Evolutionary conservation across 2,888 invertebrate genomes (phyloP), one percentile per base, ranked within the genome.

Genomic region (Pseudoips prasinana): DNA sequence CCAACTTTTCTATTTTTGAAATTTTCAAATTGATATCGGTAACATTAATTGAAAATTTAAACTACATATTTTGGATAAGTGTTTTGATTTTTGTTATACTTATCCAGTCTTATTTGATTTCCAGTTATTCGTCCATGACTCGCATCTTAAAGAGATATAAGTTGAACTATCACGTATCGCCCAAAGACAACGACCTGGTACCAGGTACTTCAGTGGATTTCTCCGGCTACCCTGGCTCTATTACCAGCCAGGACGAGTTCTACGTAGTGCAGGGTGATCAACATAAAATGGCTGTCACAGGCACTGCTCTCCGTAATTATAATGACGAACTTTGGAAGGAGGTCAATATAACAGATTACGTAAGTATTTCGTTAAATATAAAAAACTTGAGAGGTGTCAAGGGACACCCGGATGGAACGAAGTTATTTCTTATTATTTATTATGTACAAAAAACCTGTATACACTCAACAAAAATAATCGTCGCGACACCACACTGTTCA

Each of bases 101-200:
- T n/a, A n/a, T n/a, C n/a, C n/a, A n/a, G n/a, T n/a, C n/a, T n/a
- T n/a, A n/a, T n/a, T n/a, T n/a, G n/a, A n/a, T 19, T 53, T 61
- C 11, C 66, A 93, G 94, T 43, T 96, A 94, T 67, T 90, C 92
- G 18, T 91, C 92, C 46, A 97, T 97, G 97, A 88, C 96, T 39
- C 90, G 96, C 36, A 91, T 97, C 19, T 86, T 96, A 62, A 97
- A 97, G 74, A 92, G 92, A 35, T 97, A 97, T 83, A 94, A 94
- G 60, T 92, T 98, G 30, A 92, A 92, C 41, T 96, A 92, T 70
- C 94, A 93, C 49, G 73, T 87, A 29, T 90, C 91, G 7, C 82
- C 90, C 1, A 80, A 80, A 25, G 77, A 83, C 26, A 78, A 85
- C 8, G 75, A 80, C 8, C 70, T 89, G 1, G 91, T 94, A 10